These are phyloP conservation scores for Mus musculus DNA, from an alignment of 2,113 vertebrate genomes.

Conservation along the genomic window GRCm39 chr3:34650501-34651000, in stretches of 20 bases:
- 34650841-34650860: constrained; percentile 70
- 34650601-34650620: background rate
- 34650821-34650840: constrained; percentile 71
- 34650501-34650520: background rate
- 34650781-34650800: constrained; percentile 75
- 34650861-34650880: constrained; percentile 76
- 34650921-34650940: constrained; percentile 60
- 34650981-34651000: constrained; percentile 68
- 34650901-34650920: constrained; percentile 70
- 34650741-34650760: constrained; percentile 28
- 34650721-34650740: constrained; percentile 68
- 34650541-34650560: background rate
- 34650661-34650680: background rate
- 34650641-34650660: constrained; percentile 43
- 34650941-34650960: constrained; percentile 81
- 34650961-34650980: constrained; percentile 71
- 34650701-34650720: background rate
- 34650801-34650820: constrained; percentile 49
- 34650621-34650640: background rate
- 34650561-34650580: background rate
- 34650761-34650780: constrained; percentile 48
- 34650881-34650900: constrained; percentile 61
- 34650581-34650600: background rate
- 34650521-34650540: background rate
- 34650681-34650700: constrained; percentile 22